phyloP scores from a whole-genome alignment of 1,140 invertebrate species.

The Bombus huntii region DNA sequence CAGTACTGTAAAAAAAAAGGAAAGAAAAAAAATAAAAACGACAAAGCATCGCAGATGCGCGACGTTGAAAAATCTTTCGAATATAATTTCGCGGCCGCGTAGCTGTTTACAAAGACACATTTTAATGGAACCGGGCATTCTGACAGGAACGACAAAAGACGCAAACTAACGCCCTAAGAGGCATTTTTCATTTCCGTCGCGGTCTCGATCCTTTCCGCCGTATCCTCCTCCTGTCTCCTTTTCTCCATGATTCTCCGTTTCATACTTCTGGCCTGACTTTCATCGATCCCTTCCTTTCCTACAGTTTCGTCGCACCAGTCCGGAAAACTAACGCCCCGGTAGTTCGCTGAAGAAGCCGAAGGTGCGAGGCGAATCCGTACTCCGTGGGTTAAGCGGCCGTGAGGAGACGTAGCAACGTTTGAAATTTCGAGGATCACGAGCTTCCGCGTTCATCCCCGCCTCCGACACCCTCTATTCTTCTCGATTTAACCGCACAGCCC shows the following conservation, averaged over 20 bases:
- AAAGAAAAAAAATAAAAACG: not conserved
- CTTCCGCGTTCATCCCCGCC: not conserved
- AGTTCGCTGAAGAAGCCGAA: constrained; percentile 56
- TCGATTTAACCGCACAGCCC: constrained; percentile 52
- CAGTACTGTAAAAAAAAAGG: not conserved
- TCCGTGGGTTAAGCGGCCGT: constrained; percentile 61
- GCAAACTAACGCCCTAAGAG: not conserved
- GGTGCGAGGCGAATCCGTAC: constrained; percentile 59
- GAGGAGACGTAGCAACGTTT: constrained; percentile 61
- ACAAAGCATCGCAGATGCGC: not conserved
- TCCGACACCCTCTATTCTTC: constrained; percentile 48
- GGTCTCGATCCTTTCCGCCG: no score
- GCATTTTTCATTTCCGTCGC: constrained; percentile 48
- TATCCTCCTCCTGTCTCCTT: not conserved
- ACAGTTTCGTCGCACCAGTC: constrained; percentile 33
- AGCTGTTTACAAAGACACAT: constrained; percentile 33
- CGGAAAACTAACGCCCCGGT: constrained; percentile 54
- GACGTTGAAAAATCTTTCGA: constrained; percentile 19
- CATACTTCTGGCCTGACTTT: not conserved
- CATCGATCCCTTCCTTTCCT: constrained; percentile 20
- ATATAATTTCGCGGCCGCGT: constrained; percentile 8
- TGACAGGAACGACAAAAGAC: not conserved
- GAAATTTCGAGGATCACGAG: constrained; percentile 63
- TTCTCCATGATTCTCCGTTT: not conserved
- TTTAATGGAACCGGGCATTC: constrained; percentile 9